These are phyloP conservation scores for Phallusia fumigata DNA, from an alignment of 23 tunicate species.

Conservation along the genomic window DNA sequence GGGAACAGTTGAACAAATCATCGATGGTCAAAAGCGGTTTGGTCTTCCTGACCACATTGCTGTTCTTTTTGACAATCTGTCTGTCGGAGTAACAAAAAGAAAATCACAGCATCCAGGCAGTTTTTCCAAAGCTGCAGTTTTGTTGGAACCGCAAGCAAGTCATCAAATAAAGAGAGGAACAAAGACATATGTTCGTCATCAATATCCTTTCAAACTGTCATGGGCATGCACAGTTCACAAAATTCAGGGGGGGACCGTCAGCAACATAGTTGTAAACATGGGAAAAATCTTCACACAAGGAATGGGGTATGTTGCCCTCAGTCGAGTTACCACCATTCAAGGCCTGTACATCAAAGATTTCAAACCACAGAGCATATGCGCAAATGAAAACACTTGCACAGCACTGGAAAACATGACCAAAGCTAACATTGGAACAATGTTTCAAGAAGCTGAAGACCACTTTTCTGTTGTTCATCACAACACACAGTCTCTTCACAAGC, in stretches of 20 bases:
- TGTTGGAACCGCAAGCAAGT: neutral
- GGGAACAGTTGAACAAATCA: conserved; percentile 8
- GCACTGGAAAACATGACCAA: neutral
- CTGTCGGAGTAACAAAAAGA: neutral
- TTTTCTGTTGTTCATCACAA: neutral
- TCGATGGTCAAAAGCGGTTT: neutral
- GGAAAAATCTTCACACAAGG: neutral
- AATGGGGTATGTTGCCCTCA: conserved; percentile 11
- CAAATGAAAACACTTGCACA: neutral
- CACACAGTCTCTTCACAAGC: neutral
- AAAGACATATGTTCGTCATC: neutral
- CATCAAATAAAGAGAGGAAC: neutral
- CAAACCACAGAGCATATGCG: neutral
- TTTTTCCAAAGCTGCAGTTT: no score
- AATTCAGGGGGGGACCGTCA: neutral
- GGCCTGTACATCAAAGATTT: neutral
- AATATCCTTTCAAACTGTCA: neutral
- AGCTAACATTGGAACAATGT: no score
- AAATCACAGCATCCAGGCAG: neutral
- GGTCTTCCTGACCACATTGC: neutral
- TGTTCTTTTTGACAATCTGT: neutral
- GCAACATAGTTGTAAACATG: neutral
- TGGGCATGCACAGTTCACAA: conserved; percentile 17
- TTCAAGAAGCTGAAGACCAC: no score
- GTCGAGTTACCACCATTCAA: neutral